These are phyloP conservation scores for Euzetes globulus DNA, from an alignment of 2,888 invertebrate species.

Conservation along the genomic window DNA sequence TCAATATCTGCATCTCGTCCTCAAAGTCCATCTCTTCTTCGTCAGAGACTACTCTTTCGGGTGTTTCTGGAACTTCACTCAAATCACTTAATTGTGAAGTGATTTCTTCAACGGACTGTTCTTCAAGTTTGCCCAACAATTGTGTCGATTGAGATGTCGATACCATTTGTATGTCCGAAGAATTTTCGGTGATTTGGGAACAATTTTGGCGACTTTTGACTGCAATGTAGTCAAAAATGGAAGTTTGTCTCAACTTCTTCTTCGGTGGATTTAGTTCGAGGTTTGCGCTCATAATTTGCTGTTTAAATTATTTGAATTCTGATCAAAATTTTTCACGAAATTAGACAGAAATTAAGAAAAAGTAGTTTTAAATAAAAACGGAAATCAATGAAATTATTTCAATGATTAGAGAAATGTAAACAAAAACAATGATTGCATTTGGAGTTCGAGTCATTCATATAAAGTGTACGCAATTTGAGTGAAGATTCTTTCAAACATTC, in stretches of 20 bases:
- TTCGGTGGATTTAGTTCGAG: neutral
- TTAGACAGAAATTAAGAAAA: too few relatives aligned
- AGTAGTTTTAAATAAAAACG: neutral
- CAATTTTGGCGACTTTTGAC: neutral
- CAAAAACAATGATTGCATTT: too few relatives aligned
- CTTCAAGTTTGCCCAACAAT: neutral
- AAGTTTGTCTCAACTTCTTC: constrained; percentile 17
- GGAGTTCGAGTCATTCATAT: too few relatives aligned
- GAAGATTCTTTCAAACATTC: too few relatives aligned
- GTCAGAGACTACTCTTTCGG: neutral
- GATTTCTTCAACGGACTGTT: neutral
- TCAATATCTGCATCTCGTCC: neutral
- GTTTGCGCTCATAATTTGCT: neutral
- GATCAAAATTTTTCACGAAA: neutral
- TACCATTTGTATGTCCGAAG: too few relatives aligned
- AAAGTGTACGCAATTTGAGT: too few relatives aligned
- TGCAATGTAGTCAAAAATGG: neutral
- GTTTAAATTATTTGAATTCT: neutral
- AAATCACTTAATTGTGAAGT: neutral
- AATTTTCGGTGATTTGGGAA: neutral
- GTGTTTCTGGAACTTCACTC: neutral
- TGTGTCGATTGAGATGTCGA: neutral
- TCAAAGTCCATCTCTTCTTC: neutral
- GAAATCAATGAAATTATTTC: too few relatives aligned
- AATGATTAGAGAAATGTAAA: too few relatives aligned